Evolutionary conservation across 2,113 vertebrate genomes (phyloP).

Genomic region (Cyanistes caeruleus): DNA sequence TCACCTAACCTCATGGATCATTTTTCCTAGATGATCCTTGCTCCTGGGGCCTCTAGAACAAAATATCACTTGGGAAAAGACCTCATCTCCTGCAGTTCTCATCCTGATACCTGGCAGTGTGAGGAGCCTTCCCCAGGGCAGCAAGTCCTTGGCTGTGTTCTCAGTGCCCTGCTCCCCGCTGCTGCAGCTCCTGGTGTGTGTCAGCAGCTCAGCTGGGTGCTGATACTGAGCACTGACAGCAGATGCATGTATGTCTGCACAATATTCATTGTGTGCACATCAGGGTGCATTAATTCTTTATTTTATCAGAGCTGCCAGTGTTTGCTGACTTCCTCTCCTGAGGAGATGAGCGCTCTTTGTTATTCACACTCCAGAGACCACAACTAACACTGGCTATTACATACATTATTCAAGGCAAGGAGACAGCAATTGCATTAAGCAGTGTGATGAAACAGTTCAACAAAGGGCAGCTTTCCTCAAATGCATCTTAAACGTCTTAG

Average conservation of each 20-base stretch:
- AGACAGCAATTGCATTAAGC: neutral
- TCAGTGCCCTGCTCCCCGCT: accelerated
- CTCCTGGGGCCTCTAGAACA: neutral
- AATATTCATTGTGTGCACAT: neutral
- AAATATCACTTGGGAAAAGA: neutral
- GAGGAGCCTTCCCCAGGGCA: neutral
- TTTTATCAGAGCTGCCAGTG: neutral
- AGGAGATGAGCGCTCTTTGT: slow-evolving; percentile 11
- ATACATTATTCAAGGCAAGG: neutral
- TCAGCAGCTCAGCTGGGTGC: neutral
- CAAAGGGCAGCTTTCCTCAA: neutral
- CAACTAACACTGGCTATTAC: neutral
- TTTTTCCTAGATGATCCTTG: neutral
- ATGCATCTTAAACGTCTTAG: neutral
- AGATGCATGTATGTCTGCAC: neutral
- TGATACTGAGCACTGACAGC: neutral
- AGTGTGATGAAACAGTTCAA: neutral
- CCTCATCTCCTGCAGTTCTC: neutral
- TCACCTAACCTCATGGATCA: accelerated
- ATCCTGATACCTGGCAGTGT: neutral
- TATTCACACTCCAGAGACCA: slow-evolving; percentile 4
- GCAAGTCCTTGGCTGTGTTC: neutral
- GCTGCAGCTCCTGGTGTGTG: neutral
- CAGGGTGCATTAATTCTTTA: neutral
- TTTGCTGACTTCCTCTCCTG: slow-evolving; percentile 26